These are phyloP conservation scores for Andricus quercusramuli DNA, from an alignment of 2,888 invertebrate species.

Conservation along the genomic window DNA sequence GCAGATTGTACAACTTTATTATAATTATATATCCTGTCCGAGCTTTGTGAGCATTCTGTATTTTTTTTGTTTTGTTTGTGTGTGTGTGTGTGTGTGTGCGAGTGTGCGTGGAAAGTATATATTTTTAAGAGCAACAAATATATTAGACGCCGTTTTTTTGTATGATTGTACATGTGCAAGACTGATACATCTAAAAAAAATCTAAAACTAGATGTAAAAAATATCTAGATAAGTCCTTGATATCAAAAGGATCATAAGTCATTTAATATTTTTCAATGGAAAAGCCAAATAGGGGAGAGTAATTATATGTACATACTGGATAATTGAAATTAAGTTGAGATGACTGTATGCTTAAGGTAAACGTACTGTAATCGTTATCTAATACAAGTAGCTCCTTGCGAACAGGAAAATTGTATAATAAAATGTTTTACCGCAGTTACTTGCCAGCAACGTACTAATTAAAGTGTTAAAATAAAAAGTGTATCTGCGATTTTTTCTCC, in stretches of 20 bases:
- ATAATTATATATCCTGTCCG: background rate
- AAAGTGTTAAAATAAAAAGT: background rate
- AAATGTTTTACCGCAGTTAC: slow-evolving; percentile 5
- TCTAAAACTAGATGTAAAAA: slow-evolving; percentile 10
- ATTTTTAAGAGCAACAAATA: slow-evolving; percentile 11
- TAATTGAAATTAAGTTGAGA: background rate
- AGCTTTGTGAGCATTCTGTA: background rate
- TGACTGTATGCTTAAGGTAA: slow-evolving; percentile 32
- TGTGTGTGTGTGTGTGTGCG: too few relatives aligned
- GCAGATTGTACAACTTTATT: background rate
- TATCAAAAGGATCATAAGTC: slow-evolving; percentile 21
- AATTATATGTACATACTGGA: slow-evolving; percentile 32
- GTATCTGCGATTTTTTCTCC: background rate
- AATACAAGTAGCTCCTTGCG: background rate
- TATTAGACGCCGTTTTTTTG: background rate
- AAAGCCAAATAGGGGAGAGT: background rate
- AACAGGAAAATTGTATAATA: slow-evolving; percentile 1
- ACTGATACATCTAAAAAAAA: slow-evolving; percentile 26
- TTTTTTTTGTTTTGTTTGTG: background rate
- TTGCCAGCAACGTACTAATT: background rate
- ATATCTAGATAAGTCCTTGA: slow-evolving; percentile 32
- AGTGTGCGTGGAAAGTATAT: background rate
- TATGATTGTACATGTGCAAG: slow-evolving; percentile 34
- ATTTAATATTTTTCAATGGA: slow-evolving; percentile 32
- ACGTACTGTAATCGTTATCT: slow-evolving; percentile 32